Base-by-base conservation (phyloP, 2,797 vertebrate genomes). In the Denticeps clupeoides region DNA sequence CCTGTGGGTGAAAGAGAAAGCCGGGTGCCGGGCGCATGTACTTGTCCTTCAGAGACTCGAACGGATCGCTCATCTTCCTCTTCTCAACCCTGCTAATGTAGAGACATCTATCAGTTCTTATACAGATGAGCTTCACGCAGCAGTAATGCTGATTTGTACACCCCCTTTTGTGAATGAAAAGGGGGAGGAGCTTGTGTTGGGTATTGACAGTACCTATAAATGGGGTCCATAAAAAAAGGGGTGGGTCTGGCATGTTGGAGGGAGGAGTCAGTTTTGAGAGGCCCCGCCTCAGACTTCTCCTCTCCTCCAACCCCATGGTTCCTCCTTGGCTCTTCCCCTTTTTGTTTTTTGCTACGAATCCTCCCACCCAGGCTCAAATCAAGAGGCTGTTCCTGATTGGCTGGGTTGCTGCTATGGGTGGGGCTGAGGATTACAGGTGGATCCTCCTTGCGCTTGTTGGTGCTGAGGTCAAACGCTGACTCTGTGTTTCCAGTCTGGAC, bases 51-150 rank as follows among this genome's bases (percentile, higher is more conserved):
- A 98, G 89, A 79, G 86, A 86, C 85, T 97, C 92, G 77, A 97
- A 91, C 69, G 95, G 95, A 75, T 99, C 95, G 52, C 82, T 90
- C 78, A 97, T 84, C 73, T 97, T 99, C 88, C 95, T 93, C 82
- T 99, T 99, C 80, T 99, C 95, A 91, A 99, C 95, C 91, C 95
- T 99, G 92, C 85, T 89, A 91, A 93, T 73, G 74, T 81, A 87
- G 85, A 82, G 13, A 94, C 82, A 87, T 84, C 68, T 63, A 72
- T 86, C 60, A 84, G 80, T 62, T 82, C 72, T 78, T 74, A 74
- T 41, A 55, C 52, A 64, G 32, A 52, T 7, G 51, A 19, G 55
- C 26, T 27, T n/a, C 53, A 41, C 5, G 10, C 6, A 18, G 13
- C 11, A n/a, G n/a, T n/a, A n/a, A n/a, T n/a, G n/a, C n/a, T n/a